Base-by-base conservation (phyloP, 2,888 invertebrate genomes). In the Chaetoderma sp. region DNA sequence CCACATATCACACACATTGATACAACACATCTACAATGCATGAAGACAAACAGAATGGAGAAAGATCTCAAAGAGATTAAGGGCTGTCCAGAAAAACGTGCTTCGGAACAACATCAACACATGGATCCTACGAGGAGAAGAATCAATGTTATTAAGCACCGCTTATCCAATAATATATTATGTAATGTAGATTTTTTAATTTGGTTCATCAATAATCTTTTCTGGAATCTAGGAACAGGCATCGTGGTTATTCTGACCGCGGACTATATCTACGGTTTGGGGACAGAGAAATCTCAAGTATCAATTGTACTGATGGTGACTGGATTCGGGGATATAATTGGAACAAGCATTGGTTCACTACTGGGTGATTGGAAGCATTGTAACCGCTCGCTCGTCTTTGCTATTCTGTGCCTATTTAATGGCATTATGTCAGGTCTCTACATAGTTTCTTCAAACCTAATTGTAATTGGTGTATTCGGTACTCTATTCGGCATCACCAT, bases 171-270 rank as follows among this genome's bases (percentile, higher is more conserved):
- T n/a, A n/a, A 52, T 52, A 33, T 52, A 10, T 32, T 52, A 33
- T 27, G 4, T 4, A 60, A 74, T 49, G 60, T 75, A 52, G 70
- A 73, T 28, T 82, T 80, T 64, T 52, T 75, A 28, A 70, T 80
- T 8, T 82, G 71, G 60, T 79, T 76, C 63, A n/a, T 78, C 18
- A 80, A 77, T 54, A 82, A 79, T 60, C 70, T 80, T n/a, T 68
- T 73, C 33, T 82, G 80, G 80, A 82, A 82, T 67, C 68, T 76
- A n/a, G 72, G 74, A 2, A 67, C 60, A 4, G 72, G 70, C 8
- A 73, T 79, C 16, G 21, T 76, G 1, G 44, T 77, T 33, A 63
- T 80, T 1, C 75, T 80, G 66, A 73, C 68, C 25, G 78, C 79
- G 18, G 78, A 78, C 36, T 78, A 75, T 60, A 68, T 75, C 42